Evolutionary conservation across 1,140 invertebrate species (phyloP).

Genomic region (Leptopilina boulardi): DNA sequence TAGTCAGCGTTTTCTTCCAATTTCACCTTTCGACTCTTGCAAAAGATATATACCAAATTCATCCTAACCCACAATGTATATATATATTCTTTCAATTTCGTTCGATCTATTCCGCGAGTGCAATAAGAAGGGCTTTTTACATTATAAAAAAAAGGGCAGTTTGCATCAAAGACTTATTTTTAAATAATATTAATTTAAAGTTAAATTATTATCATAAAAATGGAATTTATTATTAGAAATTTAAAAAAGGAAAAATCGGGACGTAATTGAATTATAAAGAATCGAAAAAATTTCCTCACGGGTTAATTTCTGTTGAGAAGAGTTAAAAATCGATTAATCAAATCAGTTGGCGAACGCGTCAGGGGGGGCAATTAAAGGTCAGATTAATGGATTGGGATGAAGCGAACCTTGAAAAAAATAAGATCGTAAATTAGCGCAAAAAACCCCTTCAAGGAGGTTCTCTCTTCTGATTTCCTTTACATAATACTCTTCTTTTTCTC

Average conservation of each 20-base stretch:
- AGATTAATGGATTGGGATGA: conserved; percentile 3
- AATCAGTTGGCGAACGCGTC: neutral
- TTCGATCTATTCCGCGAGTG: neutral
- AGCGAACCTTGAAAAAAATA: conserved; percentile 7
- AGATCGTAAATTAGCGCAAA: conserved; percentile 19
- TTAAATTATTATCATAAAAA: too few relatives aligned
- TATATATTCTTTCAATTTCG: neutral
- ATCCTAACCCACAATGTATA: neutral
- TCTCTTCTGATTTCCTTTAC: conserved; percentile 12
- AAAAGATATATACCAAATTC: conserved; percentile 38
- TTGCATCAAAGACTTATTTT: too few relatives aligned
- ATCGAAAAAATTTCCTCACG: too few relatives aligned
- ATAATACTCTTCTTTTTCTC: conserved; percentile 2
- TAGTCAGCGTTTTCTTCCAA: conserved; percentile 70
- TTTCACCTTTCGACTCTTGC: conserved; percentile 49
- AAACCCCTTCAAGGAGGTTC: conserved; percentile 2
- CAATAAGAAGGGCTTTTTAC: too few relatives aligned
- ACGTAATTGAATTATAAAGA: too few relatives aligned
- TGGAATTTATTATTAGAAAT: too few relatives aligned
- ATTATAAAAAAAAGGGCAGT: neutral
- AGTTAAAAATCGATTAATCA: conserved; percentile 23
- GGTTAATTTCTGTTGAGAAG: neutral
- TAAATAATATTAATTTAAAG: too few relatives aligned
- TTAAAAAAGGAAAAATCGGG: neutral
- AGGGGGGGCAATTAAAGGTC: conserved; percentile 5